Evolutionary conservation across 92 coral and sea anemone genomes (phyloP).

Genomic region (Desmophyllum pertusum): DNA sequence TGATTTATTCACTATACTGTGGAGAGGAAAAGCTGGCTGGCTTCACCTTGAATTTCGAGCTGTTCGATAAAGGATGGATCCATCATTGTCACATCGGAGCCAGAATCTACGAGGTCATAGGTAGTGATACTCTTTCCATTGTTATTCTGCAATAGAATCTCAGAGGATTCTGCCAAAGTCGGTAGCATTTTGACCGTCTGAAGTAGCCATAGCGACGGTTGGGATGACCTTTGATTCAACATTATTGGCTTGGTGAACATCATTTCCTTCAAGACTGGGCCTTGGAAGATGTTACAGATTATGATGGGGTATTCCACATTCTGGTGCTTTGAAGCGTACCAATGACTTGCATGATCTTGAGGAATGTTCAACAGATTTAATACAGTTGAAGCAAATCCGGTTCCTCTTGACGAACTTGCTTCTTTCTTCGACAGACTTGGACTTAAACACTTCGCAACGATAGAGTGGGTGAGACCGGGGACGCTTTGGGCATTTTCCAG

Average conservation of each 20-base stretch:
- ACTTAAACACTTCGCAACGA: constrained; percentile 51
- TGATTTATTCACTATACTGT: constrained; percentile 56
- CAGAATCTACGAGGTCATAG: constrained; percentile 56
- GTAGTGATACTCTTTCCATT: constrained; percentile 47
- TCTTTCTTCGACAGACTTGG: constrained; percentile 40
- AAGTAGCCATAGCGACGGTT: background rate
- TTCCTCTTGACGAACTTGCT: constrained; percentile 42
- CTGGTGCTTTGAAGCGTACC: constrained; percentile 40
- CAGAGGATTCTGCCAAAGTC: constrained; percentile 11
- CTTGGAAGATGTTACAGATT: constrained; percentile 30
- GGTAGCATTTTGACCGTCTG: background rate
- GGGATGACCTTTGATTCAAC: background rate
- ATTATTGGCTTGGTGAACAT: constrained; percentile 26
- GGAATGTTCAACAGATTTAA: constrained; percentile 52
- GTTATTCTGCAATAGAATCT: constrained; percentile 46
- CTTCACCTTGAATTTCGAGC: constrained; percentile 35
- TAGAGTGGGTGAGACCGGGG: constrained; percentile 37
- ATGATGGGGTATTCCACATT: constrained; percentile 56
- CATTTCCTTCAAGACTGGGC: background rate
- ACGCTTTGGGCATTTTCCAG: constrained; percentile 42
- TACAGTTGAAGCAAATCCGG: constrained; percentile 53
- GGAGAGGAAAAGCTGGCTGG: constrained; percentile 37
- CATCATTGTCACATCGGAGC: constrained; percentile 62
- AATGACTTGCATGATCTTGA: constrained; percentile 50
- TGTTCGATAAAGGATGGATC: constrained; percentile 48